These are phyloP conservation scores for Blomia tropicalis DNA, from an alignment of 2,888 invertebrate genomes.

Conservation along the genomic window DNA sequence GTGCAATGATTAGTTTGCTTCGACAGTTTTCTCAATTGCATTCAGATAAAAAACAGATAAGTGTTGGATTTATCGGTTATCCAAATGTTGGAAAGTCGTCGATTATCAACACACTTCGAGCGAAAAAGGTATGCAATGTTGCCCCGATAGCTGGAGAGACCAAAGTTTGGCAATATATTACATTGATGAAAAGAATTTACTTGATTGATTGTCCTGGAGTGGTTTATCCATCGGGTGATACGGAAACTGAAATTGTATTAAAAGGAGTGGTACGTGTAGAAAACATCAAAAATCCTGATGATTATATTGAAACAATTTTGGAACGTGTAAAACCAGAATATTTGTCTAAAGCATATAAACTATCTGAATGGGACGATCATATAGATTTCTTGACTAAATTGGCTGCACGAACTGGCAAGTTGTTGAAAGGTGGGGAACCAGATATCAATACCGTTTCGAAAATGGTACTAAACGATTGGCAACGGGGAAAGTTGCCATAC, in stretches of 20 bases:
- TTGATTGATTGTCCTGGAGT: slow-evolving; percentile 97
- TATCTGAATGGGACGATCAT: slow-evolving; percentile 59
- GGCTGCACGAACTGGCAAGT: slow-evolving; percentile 66
- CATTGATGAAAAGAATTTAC: slow-evolving; percentile 87
- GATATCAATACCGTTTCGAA: slow-evolving; percentile 71
- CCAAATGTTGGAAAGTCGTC: slow-evolving; percentile 98
- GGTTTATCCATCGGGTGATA: slow-evolving; percentile 89
- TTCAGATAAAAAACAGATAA: slow-evolving; percentile 91
- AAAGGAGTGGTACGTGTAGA: slow-evolving; percentile 94
- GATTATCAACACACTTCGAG: slow-evolving; percentile 83
- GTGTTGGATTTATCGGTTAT: slow-evolving; percentile 95
- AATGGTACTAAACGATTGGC: slow-evolving; percentile 97
- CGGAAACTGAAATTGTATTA: slow-evolving; percentile 66
- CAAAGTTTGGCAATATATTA: slow-evolving; percentile 96
- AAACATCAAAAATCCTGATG: slow-evolving; percentile 78
- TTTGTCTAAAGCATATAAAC: slow-evolving; percentile 71
- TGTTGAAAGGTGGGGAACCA: slow-evolving; percentile 92
- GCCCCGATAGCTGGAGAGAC: slow-evolving; percentile 87
- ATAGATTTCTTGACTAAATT: slow-evolving; percentile 81
- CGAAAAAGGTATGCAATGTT: slow-evolving; percentile 93
- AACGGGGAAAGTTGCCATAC: slow-evolving; percentile 88
- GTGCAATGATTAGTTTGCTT: slow-evolving; percentile 82
- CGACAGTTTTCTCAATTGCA: slow-evolving; percentile 90
- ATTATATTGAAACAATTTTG: slow-evolving; percentile 72
- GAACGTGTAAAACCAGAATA: slow-evolving; percentile 75